Evolutionary conservation across 2,888 invertebrate genomes (phyloP).

Genomic region (Lasius fuliginosus): DNA sequence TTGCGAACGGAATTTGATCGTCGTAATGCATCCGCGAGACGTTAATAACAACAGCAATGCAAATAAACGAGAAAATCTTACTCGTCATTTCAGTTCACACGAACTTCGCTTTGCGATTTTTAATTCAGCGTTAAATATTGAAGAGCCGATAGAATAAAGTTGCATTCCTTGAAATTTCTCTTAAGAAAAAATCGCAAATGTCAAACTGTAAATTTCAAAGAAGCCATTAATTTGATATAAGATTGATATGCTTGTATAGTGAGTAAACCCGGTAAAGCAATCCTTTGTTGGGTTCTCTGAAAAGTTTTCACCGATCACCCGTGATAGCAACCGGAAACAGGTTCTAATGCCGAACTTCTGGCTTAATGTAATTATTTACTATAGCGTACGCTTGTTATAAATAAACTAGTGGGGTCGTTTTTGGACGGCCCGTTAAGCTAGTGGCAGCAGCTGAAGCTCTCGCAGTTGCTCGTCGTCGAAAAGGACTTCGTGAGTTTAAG

Average conservation of each 20-base stretch:
- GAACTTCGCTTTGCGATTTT: slow-evolving; percentile 7
- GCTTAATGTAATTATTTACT: slow-evolving; percentile 33
- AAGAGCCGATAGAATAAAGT: not conserved
- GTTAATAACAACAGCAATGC: slow-evolving; percentile 25
- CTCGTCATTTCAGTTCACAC: slow-evolving; percentile 31
- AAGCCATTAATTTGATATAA: not conserved
- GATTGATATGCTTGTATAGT: not conserved
- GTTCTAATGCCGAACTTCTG: slow-evolving; percentile 4
- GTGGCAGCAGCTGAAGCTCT: slow-evolving; percentile 37
- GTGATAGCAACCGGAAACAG: not conserved
- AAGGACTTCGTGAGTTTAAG: slow-evolving; percentile 39
- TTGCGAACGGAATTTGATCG: slow-evolving; percentile 28
- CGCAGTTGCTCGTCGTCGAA: slow-evolving; percentile 28
- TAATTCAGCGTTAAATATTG: slow-evolving; percentile 37
- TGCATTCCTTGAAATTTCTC: slow-evolving; percentile 18
- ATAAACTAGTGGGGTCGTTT: slow-evolving; percentile 50
- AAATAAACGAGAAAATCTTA: not conserved
- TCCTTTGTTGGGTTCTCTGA: not conserved
- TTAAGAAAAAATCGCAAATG: not conserved
- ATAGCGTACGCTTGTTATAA: slow-evolving; percentile 20
- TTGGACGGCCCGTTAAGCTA: slow-evolving; percentile 36
- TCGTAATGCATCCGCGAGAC: not conserved
- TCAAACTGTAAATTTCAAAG: not conserved
- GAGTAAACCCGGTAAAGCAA: not conserved
- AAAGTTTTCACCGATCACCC: slow-evolving; percentile 33